These are phyloP conservation scores for Vannuccia rotundouncinata DNA, from an alignment of 2,888 invertebrate genomes.

Conservation along the genomic window DNA sequence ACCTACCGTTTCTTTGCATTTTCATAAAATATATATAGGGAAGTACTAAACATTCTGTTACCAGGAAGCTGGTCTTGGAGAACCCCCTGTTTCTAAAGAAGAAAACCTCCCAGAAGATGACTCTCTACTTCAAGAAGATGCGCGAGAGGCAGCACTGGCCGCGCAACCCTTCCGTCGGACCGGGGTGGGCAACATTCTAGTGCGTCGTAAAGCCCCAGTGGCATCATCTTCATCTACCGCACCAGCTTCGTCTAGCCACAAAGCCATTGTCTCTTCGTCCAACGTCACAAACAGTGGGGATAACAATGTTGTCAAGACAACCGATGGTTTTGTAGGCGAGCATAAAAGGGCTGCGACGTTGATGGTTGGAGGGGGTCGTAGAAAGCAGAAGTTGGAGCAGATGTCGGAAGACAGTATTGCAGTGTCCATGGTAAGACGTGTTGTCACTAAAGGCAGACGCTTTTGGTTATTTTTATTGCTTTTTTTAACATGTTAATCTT, in stretches of 20 bases:
- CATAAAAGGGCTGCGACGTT: neutral
- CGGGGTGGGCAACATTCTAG: neutral
- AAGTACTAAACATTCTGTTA: too few species aligned
- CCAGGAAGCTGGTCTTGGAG: neutral
- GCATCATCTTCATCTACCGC: neutral
- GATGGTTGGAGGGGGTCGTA: neutral
- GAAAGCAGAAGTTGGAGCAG: neutral
- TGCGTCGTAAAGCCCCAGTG: neutral
- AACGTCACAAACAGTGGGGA: too few species aligned
- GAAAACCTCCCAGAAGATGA: neutral
- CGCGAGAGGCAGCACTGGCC: neutral
- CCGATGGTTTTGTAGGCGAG: neutral
- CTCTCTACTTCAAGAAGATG: neutral
- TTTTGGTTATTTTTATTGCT: too few species aligned
- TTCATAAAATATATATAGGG: too few species aligned
- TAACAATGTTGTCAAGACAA: neutral
- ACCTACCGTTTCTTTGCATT: too few species aligned
- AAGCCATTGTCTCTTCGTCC: too few species aligned
- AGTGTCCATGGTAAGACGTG: too few species aligned
- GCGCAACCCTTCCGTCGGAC: neutral
- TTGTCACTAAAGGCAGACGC: too few species aligned
- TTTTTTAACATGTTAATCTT: too few species aligned
- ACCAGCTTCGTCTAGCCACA: neutral
- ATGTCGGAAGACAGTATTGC: neutral
- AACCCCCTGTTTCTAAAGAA: neutral